Percentiles rank a stretch among this genome's conserved stretches.
Conservation (phyloP, 1,140 invertebrate species). For the Drosophila bocki region DNA sequence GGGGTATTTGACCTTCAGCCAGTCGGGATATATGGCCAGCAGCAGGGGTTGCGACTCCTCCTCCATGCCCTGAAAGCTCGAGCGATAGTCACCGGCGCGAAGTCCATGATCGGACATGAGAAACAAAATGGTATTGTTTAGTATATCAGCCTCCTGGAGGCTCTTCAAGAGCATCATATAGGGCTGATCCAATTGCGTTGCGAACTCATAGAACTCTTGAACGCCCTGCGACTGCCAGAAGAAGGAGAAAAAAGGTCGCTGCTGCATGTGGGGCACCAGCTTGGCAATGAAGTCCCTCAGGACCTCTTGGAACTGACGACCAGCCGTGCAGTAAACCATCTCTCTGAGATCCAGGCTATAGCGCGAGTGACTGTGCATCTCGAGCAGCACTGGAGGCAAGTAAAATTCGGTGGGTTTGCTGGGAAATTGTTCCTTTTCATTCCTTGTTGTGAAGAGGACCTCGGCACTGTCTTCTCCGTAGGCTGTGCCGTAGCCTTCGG, state of each 20-base stretch:
- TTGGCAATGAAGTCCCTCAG: conserved; percentile 42
- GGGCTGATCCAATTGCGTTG: conserved; percentile 18
- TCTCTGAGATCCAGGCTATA: conserved; percentile 46
- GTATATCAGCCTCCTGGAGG: conserved; percentile 71
- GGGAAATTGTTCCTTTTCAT: background rate
- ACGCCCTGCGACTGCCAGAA: conserved; percentile 62
- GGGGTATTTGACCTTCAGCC: conserved; percentile 88
- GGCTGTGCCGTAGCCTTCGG: conserved; percentile 35
- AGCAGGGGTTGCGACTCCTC: conserved; percentile 95
- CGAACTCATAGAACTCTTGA: conserved; percentile 53
- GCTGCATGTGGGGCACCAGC: conserved; percentile 34
- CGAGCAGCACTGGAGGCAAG: conserved; percentile 40
- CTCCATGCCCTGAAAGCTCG: conserved; percentile 90
- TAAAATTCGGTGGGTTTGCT: conserved; percentile 35
- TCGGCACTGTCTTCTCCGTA: conserved; percentile 44
- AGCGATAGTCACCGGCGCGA: conserved; percentile 88
- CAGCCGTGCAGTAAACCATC: conserved; percentile 32
- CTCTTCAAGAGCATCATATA: conserved; percentile 30
- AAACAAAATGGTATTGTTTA: conserved; percentile 90
- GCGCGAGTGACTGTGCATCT: conserved; percentile 36
- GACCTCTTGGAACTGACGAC: conserved; percentile 41
- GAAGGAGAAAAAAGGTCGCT: conserved; percentile 41
- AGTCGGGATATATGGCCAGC: conserved; percentile 90
- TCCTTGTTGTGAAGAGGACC: conserved; percentile 7
- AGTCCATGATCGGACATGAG: conserved; percentile 96